These are phyloP conservation scores for Rhorus exstirpatorius DNA, from an alignment of 2,888 invertebrate species.

Conservation along the genomic window DNA sequence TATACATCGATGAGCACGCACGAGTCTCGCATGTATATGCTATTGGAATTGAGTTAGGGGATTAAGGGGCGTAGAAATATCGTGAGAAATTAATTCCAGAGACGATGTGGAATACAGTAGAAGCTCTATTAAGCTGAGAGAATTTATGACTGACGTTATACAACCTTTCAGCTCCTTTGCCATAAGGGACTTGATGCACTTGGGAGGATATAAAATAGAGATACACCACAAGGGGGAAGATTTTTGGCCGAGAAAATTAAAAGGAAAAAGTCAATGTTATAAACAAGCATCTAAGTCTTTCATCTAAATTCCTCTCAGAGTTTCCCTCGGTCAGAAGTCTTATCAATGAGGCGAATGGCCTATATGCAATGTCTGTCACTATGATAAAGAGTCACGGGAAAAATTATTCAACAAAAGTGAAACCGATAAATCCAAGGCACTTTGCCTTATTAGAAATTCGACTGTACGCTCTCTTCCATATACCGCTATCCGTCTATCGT, in stretches of 20 bases:
- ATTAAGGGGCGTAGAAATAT: conserved; percentile 15
- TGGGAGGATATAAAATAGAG: too few species aligned
- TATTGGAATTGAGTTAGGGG: background rate
- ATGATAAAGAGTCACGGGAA: too few species aligned
- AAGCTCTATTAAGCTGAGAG: background rate
- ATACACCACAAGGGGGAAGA: background rate
- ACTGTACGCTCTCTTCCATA: conserved; percentile 6
- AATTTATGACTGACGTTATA: background rate
- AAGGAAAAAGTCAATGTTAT: background rate
- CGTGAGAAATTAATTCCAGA: conserved; percentile 1
- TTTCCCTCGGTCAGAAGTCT: too few species aligned
- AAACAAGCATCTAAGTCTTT: too few species aligned
- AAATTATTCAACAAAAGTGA: too few species aligned
- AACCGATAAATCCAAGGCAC: background rate
- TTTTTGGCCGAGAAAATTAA: background rate
- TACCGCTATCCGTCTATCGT: conserved; percentile 31
- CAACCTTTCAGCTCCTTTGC: background rate
- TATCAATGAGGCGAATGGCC: too few species aligned
- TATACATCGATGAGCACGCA: background rate
- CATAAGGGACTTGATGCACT: background rate
- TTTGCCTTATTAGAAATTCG: conserved; percentile 22
- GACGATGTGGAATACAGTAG: background rate
- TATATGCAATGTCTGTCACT: too few species aligned
- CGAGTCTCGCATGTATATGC: background rate
- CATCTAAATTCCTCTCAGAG: too few species aligned